Evolutionary conservation across 2,113 vertebrate genomes (phyloP).

Genomic region (Electrona antarctica): DNA sequence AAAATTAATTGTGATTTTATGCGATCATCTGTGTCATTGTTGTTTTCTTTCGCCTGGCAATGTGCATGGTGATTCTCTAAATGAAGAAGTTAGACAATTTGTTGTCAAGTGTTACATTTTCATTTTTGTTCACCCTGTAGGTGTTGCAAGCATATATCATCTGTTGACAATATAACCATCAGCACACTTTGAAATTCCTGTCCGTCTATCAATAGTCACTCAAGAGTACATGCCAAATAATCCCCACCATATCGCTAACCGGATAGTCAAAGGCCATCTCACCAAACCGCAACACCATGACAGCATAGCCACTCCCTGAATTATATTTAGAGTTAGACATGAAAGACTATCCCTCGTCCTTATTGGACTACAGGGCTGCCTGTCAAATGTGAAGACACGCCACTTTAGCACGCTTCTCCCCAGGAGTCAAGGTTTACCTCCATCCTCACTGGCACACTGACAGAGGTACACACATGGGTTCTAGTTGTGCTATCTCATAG

Average conservation of each 20-base stretch:
- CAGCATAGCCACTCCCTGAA: conserved; percentile 65
- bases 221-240: neutral
- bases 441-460: conserved; percentile 2
- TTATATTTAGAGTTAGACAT: conserved; percentile 74
- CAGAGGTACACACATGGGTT: neutral
- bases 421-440: conserved; percentile 41
- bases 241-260: too few species aligned
- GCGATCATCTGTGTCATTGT: neutral
- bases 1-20: too few species aligned
- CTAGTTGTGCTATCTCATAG: conserved; percentile 16
- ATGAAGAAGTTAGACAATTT: neutral
- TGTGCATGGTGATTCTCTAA: neutral
- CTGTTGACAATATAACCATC: conserved; percentile 18
- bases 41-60: neutral
- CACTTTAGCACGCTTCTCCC: conserved; percentile 48
- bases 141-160: conserved; percentile 21
- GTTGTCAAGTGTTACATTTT: neutral
- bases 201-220: neutral
- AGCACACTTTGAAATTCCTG: conserved; percentile 15
- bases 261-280: conserved; percentile 37
- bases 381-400: conserved; percentile 57
- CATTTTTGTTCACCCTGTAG: neutral
- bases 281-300: conserved; percentile 36
- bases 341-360: conserved; percentile 48
- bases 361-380: conserved; percentile 70